Conservation (phyloP, 1,140 invertebrate species). For the Dendroctonus ponderosae region DNA sequence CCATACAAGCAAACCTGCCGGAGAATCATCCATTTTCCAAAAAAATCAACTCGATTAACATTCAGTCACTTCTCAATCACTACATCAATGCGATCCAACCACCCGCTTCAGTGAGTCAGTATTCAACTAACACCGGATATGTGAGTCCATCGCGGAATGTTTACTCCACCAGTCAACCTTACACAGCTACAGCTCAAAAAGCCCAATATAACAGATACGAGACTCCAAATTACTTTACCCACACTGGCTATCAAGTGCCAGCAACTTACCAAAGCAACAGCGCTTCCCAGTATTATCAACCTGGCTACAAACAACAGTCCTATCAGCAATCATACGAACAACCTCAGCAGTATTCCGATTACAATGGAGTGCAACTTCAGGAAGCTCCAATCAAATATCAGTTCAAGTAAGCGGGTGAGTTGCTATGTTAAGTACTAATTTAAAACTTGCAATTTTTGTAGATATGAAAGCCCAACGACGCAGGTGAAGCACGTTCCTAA, state of each 20-base stretch:
- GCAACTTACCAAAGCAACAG: not conserved
- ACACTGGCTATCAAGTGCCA: slow-evolving; percentile 9
- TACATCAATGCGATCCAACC: slow-evolving; percentile 43
- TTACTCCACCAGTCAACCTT: slow-evolving; percentile 12
- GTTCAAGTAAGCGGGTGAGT: slow-evolving; percentile 8
- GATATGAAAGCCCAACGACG: slow-evolving; percentile 1
- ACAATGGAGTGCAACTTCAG: slow-evolving; percentile 11
- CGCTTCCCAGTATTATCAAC: slow-evolving; percentile 27
- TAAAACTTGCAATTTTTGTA: slow-evolving; percentile 4
- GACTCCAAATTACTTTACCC: not conserved
- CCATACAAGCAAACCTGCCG: slow-evolving; percentile 57
- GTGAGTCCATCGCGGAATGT: not conserved
- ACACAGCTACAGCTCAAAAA: slow-evolving; percentile 2
- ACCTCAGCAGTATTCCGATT: slow-evolving; percentile 4
- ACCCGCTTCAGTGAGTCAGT: slow-evolving; percentile 21
- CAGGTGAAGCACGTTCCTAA: not conserved
- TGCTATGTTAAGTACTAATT: not conserved
- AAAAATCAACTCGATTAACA: slow-evolving; percentile 55
- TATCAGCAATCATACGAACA: not conserved
- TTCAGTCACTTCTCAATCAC: slow-evolving; percentile 48
- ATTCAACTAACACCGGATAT: not conserved
- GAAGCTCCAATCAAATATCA: slow-evolving; percentile 19
- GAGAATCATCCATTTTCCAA: slow-evolving; percentile 55
- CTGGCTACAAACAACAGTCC: not conserved
- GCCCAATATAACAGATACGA: not conserved